phyloP scores from a whole-genome alignment of 2,888 invertebrate genomes.

The Hirudinaria manillensis region DNA sequence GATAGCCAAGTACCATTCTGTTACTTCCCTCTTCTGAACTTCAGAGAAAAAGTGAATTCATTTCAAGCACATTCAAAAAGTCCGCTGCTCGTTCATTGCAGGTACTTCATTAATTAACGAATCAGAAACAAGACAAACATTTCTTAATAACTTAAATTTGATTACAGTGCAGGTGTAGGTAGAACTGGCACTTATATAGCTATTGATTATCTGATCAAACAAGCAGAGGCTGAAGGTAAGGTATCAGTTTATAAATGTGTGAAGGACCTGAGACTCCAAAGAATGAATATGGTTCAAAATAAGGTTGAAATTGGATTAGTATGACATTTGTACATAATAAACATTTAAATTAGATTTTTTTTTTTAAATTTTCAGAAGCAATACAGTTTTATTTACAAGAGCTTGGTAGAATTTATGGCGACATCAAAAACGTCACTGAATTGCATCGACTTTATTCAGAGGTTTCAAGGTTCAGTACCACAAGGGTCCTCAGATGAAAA shows the following conservation, averaged over 20 bases:
- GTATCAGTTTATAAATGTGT: slow-evolving; percentile 16
- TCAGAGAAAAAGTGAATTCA: background rate
- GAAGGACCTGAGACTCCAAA: background rate
- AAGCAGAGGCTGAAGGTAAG: background rate
- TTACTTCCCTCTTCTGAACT: background rate
- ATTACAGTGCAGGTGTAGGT: slow-evolving; percentile 18
- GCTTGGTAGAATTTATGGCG: background rate
- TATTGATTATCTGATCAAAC: slow-evolving; percentile 9
- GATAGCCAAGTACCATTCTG: background rate
- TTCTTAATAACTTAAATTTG: background rate
- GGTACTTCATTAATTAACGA: background rate
- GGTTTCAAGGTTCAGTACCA: no score
- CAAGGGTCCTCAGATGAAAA: no score
- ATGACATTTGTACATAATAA: background rate
- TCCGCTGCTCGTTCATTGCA: slow-evolving; percentile 21
- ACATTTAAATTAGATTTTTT: no score
- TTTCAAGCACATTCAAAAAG: background rate
- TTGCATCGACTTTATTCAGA: no score
- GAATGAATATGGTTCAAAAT: slow-evolving; percentile 20
- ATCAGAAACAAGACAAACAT: background rate
- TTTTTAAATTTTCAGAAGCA: background rate
- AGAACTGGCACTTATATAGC: slow-evolving; percentile 17
- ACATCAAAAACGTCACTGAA: background rate
- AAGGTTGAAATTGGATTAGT: background rate
- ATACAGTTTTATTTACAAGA: background rate